Base-by-base conservation (phyloP, 1,140 invertebrate genomes). In the Papilio polyxenes region DNA sequence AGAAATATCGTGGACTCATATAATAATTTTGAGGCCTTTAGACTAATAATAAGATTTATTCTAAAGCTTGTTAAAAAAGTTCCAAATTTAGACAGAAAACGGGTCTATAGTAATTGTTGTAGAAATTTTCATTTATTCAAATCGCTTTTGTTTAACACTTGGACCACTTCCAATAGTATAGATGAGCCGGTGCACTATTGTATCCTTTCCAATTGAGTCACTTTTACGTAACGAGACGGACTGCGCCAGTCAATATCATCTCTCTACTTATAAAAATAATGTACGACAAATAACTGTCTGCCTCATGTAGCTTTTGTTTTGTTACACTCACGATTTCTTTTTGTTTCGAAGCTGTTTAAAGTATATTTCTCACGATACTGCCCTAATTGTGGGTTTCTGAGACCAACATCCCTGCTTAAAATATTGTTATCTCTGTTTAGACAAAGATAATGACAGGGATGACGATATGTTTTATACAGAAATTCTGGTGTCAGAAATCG, bases 151-250 rank as follows among this genome's bases (percentile, higher is more conserved):
- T 65, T 79, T 15, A 75, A 56, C 17, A 10, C 74, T 83, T 40
- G 69, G 44, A 69, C 83, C 80, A 79, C n/a, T 9, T 20, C 8
- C 53, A 65, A 17, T 81, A 65, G 51, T 83, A 83, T 83, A 82
- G 83, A 83, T 83, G 83, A 76, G 78, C 75, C 48, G 81, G 49
- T 79, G 81, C 80, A 78, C 81, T 83, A 83, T 80, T 81, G 76
- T 82, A 80, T 83, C 83, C 80, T 81, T 82, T 83, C 80, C 78
- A 75, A 82, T 83, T 82, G 78, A 83, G 81, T 65, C 83, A 75
- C 78, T 76, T 76, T 84, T 82, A 84, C 82, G 81, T 84, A 84
- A 84, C 77, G 49, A 81, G 81, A 81, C 69, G 78, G 82, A 82
- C 83, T 37, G 81, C 31, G 77, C 49, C 80, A 44, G 59, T 79